These are phyloP conservation scores for Colletes gigas DNA, from an alignment of 1,140 invertebrate genomes.

Conservation along the genomic window DNA sequence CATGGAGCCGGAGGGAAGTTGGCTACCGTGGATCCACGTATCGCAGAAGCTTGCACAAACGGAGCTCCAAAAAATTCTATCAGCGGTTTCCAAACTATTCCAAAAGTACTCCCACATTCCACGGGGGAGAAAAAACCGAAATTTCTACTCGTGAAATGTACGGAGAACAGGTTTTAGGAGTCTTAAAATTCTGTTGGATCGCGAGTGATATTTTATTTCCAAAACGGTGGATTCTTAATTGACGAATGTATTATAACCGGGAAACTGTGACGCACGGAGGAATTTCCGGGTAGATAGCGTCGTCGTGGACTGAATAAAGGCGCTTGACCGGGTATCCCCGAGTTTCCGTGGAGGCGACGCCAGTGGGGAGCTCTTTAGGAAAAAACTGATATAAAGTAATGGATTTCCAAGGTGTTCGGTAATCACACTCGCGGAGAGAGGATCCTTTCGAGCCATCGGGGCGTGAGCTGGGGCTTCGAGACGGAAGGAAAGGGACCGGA, in stretches of 20 bases:
- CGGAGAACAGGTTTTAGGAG: too few relatives aligned
- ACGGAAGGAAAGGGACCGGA: slow-evolving; percentile 8
- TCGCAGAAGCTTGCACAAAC: slow-evolving; percentile 29
- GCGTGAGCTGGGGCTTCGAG: slow-evolving; percentile 13
- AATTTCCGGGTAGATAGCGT: slow-evolving; percentile 53
- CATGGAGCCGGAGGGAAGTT: too few relatives aligned
- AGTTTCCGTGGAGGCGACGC: slow-evolving; percentile 27
- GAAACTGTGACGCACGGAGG: neutral
- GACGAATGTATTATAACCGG: too few relatives aligned
- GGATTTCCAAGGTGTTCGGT: slow-evolving; percentile 68
- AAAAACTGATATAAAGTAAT: slow-evolving; percentile 71
- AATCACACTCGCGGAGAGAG: slow-evolving; percentile 57
- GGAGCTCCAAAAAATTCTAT: slow-evolving; percentile 29
- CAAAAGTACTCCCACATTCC: neutral
- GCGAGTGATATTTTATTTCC: too few relatives aligned
- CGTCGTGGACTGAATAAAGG: slow-evolving; percentile 36
- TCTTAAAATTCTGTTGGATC: too few relatives aligned
- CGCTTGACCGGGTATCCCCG: slow-evolving; percentile 17
- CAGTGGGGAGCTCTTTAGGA: slow-evolving; percentile 52
- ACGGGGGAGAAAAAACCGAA: too few relatives aligned
- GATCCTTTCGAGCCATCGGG: slow-evolving; percentile 38
- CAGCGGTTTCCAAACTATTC: neutral
- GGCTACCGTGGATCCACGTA: neutral
- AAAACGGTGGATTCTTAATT: too few relatives aligned
- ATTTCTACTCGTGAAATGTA: too few relatives aligned